Evolutionary conservation across 1,140 invertebrate genomes (phyloP), one percentile per base, ranked within the genome.

Genomic region (Helicoverpa armigera): DNA sequence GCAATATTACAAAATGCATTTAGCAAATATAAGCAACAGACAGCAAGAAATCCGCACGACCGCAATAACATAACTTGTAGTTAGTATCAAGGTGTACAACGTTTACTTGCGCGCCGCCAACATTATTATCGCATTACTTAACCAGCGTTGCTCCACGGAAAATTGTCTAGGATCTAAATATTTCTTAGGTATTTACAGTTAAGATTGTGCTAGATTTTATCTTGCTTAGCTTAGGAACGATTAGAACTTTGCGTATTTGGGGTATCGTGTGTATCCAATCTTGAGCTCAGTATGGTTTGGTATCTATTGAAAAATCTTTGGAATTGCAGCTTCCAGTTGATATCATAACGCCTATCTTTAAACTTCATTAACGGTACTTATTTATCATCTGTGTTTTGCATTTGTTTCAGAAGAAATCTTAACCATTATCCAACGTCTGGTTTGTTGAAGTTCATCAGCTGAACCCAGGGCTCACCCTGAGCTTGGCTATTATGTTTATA

Each of bases 51-150:
- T 82, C 77, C 81, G 80, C 60, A 78, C 83, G 83, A 58, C 79
- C 73, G 87, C 84, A 88, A 86, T 88, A 79, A 70, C 76, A 87
- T 87, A 79, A 79, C 79, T 82, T 80, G 74, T 80, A 80, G 76
- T 69, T 60, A 50, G 51, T 70, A 79, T 79, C 91, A 93, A 93
- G 92, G 92, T 93, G 89, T 91, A 87, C 92, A 91, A 93, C 90
- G 91, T 93, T 92, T 92, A 90, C 86, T 58, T 79, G 73, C 63
- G 80, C 80, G 18, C 51, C 23, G 81, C 77, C 80, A 11, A 81
- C 84, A 81, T 83, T 82, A 70, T 60, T 80, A 76, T 74, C 51
- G 65, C 72, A 81, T 83, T 81, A 84, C 69, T 81, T 75, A 84
- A 63, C 86, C 79, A 69, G 16, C 58, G 70, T 48, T 73, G 58